Percentiles rank a stretch among this genome's conserved stretches.
Evolutionary conservation across 2,113 vertebrate genomes (phyloP).

Genomic region (Pelecanus crispus): DNA sequence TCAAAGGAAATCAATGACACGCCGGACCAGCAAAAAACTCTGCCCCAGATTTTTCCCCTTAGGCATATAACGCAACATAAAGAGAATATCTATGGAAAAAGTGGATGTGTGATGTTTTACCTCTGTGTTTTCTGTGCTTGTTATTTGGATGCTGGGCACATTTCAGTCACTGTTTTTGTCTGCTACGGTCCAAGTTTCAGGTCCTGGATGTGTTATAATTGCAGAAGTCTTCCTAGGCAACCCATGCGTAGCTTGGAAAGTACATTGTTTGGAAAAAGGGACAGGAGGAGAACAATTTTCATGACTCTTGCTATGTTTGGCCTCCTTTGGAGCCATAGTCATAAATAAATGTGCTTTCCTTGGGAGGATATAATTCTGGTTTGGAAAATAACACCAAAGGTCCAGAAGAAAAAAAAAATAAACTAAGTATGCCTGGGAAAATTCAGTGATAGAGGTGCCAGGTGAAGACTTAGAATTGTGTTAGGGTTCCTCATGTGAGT

Average conservation of each 20-base stretch:
- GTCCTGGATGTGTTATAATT: background rate
- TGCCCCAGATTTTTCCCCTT: background rate
- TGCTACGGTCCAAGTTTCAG: background rate
- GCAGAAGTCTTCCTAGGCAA: background rate
- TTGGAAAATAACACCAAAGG: background rate
- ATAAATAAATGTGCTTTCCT: background rate
- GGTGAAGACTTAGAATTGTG: background rate
- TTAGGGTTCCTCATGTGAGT: background rate
- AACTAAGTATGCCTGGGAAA: background rate
- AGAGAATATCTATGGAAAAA: background rate
- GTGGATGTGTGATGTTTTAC: background rate
- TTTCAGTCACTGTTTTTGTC: background rate
- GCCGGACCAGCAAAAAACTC: background rate
- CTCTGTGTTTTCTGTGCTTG: background rate
- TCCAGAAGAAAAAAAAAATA: background rate
- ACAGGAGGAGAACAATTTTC: background rate
- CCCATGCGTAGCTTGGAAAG: background rate
- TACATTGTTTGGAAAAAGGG: background rate
- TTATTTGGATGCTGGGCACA: background rate
- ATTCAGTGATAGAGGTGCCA: background rate
- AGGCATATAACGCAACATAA: background rate
- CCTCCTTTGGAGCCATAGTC: background rate
- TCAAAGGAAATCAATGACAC: background rate
- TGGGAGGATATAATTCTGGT: background rate
- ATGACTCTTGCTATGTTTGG: background rate